These are phyloP conservation scores for Protosalanx chinensis DNA, from an alignment of 2,797 vertebrate genomes.

Conservation along the genomic window DNA sequence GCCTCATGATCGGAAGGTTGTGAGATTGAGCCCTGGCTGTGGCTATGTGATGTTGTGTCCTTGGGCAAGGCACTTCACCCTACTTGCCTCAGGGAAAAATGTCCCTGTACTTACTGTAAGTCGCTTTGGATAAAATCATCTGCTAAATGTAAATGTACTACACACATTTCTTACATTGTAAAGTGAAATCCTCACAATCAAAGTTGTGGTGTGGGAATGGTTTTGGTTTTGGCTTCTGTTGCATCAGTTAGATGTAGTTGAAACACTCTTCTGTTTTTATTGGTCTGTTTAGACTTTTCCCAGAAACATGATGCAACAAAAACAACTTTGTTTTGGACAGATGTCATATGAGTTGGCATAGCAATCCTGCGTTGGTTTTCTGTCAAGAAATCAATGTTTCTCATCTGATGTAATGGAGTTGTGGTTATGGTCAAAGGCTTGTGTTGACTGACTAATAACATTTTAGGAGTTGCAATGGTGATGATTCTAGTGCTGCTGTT, in stretches of 20 bases:
- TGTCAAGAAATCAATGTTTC: conserved; percentile 21
- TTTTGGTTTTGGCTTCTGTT: conserved; percentile 14
- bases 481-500: background rate
- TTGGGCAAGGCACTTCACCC: no score
- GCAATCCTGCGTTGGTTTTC: conserved; percentile 12
- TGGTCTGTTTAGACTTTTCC: conserved; percentile 28
- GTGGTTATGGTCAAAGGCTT: no score
- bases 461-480: background rate
- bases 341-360: conserved; percentile 30
- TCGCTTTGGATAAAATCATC: no score
- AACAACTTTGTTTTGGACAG: conserved; percentile 30
- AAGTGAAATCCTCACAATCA: no score
- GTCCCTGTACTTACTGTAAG: no score
- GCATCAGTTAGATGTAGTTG: conserved; percentile 50
- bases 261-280: conserved; percentile 27
- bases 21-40: no score
- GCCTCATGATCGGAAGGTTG: no score
- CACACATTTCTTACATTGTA: no score
- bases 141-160: no score
- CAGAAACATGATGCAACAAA: conserved; percentile 9
- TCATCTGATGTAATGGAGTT: background rate
- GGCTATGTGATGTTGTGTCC: no score
- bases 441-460: background rate
- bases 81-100: no score
- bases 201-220: conserved; percentile 24